Base-by-base conservation (phyloP, 2,113 vertebrate species). In the Trogon melanurus region DNA sequence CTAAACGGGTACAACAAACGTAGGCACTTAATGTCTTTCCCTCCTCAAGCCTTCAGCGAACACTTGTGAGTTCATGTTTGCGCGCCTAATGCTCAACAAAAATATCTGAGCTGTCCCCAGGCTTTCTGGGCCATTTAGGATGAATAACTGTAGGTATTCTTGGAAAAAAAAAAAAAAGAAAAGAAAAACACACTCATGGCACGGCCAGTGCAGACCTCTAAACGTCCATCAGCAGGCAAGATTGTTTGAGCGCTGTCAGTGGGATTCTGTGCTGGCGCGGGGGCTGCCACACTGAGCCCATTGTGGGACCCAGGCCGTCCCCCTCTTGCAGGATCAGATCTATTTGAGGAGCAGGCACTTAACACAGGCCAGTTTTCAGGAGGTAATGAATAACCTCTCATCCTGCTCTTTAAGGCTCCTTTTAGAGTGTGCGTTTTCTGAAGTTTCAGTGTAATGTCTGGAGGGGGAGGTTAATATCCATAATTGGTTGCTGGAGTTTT, bases 111-210 rank as follows among this genome's bases (percentile, higher is more conserved):
- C 86, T 87, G 94, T 95, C 96, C 92, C 91, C 95, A 91, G 95
- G 86, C 88, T 95, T 98, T 97, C 90, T 81, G 97, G 92, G 93
- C 96, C 91, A 91, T 97, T 98, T 95, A 93, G 88, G 95, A 91
- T 94, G 93, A 95, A 96, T 94, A 88, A 96, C 75, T 3, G 0
- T 51, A 64, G 67, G 85, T 95, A 83, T 96, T 97, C 72, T 93
- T 85, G 88, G 87, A 69, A 83, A 92, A 92, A 95, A 41, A 41
- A 10, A 41, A 41, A 41, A 41, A 95, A 56, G 9, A 7, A 36
- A 36, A 36, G n/a, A n/a, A n/a, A n/a, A n/a, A n/a, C n/a, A n/a
- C n/a, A n/a, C n/a, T n/a, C 57, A 71, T 74, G 65, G 60, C 92
- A 80, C 5, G 15, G 85, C 56, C 90, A 96, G 76, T n/a, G 72